These are phyloP conservation scores for Phortica magna DNA, from an alignment of 2,888 invertebrate genomes.

Conservation along the genomic window DNA sequence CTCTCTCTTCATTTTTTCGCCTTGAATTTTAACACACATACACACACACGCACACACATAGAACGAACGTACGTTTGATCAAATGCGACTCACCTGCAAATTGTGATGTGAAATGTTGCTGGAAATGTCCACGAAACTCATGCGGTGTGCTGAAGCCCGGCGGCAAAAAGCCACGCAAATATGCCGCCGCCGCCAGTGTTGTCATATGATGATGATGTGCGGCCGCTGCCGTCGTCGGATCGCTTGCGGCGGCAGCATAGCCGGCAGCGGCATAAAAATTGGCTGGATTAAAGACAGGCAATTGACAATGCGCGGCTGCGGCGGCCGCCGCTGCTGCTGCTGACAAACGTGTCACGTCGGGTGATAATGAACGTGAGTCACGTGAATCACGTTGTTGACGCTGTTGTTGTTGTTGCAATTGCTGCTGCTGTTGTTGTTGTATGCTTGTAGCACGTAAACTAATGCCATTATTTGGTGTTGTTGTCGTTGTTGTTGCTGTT, in stretches of 20 bases:
- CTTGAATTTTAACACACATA: not conserved
- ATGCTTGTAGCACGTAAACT: not conserved
- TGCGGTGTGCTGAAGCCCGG: slow-evolving; percentile 78
- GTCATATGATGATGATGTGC: slow-evolving; percentile 78
- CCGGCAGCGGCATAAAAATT: slow-evolving; percentile 78
- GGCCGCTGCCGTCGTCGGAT: slow-evolving; percentile 71
- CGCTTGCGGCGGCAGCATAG: slow-evolving; percentile 75
- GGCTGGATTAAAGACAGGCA: slow-evolving; percentile 78
- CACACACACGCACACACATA: not conserved
- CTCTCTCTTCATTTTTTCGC: not conserved
- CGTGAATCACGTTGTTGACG: slow-evolving; percentile 47
- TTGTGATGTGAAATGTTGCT: slow-evolving; percentile 77
- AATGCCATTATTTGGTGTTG: not conserved
- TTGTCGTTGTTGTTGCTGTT: not conserved
- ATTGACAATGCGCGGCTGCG: slow-evolving; percentile 76
- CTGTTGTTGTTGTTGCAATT: slow-evolving; percentile 26
- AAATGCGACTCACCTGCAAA: slow-evolving; percentile 74
- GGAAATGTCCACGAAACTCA: slow-evolving; percentile 77
- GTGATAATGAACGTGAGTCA: slow-evolving; percentile 73
- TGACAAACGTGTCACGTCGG: slow-evolving; percentile 72
- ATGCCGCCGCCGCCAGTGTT: slow-evolving; percentile 76
- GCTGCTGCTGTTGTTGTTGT: slow-evolving; percentile 39
- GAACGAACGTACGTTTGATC: not conserved
- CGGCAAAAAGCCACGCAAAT: slow-evolving; percentile 76
- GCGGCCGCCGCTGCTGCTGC: slow-evolving; percentile 75